A percentile compares a stretch with the other conserved stretches of the same genome.
These are phyloP conservation scores for Pygmarrhopalites habei DNA, from an alignment of 1,140 invertebrate species.

Conservation along the genomic window DNA sequence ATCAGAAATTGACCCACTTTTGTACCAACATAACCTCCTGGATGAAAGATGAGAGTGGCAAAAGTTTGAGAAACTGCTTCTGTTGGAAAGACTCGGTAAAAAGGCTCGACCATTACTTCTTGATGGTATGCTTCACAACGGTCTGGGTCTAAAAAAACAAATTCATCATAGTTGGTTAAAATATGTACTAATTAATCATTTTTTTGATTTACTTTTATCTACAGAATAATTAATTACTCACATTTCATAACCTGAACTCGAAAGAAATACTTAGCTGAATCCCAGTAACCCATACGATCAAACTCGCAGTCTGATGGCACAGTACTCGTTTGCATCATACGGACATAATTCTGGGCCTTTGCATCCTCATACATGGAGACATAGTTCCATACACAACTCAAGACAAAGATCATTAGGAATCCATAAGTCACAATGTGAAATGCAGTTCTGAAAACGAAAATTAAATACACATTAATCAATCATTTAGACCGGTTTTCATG, in stretches of 20 bases:
- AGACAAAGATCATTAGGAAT: conserved; percentile 21
- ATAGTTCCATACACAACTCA: conserved; percentile 32
- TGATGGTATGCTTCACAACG: conserved; percentile 24
- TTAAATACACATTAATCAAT: too few relatives aligned
- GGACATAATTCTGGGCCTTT: conserved; percentile 18
- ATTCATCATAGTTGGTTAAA: background rate
- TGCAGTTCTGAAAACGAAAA: too few relatives aligned
- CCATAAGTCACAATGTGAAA: conserved; percentile 19
- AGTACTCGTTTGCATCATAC: conserved; percentile 14
- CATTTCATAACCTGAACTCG: conserved; percentile 21
- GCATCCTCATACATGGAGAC: conserved; percentile 19
- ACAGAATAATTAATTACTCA: conserved; percentile 16
- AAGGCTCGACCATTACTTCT: conserved; percentile 24
- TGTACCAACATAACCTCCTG: conserved; percentile 23
- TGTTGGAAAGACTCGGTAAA: conserved; percentile 24
- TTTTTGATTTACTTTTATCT: background rate
- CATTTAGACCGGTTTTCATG: too few relatives aligned
- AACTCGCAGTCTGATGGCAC: conserved; percentile 34
- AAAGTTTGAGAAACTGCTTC: conserved; percentile 24
- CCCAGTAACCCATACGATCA: conserved; percentile 12
- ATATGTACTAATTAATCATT: background rate
- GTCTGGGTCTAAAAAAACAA: conserved; percentile 24
- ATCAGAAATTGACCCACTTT: conserved; percentile 24
- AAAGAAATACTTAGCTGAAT: conserved; percentile 17
- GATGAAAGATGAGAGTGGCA: conserved; percentile 19